phyloP scores from a whole-genome alignment of 2,797 vertebrate genomes.

The Mus caroli region DNA sequence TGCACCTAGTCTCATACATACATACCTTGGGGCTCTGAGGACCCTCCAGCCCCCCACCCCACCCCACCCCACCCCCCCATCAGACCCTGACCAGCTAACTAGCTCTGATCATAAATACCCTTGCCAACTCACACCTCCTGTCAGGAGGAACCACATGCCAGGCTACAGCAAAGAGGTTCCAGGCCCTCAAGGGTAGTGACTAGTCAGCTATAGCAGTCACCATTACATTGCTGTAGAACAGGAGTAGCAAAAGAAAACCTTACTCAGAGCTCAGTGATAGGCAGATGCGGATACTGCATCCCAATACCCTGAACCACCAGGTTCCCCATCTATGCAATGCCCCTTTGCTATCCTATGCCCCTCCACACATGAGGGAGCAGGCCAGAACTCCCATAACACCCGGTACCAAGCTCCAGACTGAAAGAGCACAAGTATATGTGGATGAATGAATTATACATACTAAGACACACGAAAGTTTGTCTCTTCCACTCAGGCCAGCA shows the following conservation, averaged over 20 bases:
- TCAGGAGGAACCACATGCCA: neutral
- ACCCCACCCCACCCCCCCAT: too few relatives aligned
- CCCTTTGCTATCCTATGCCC: too few relatives aligned
- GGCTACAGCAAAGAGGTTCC: neutral
- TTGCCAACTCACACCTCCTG: too few relatives aligned
- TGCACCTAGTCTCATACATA: accelerated
- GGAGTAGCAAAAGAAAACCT: neutral
- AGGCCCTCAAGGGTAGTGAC: neutral
- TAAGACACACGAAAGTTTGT: too few relatives aligned
- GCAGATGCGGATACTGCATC: too few relatives aligned
- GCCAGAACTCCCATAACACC: neutral
- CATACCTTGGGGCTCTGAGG: accelerated
- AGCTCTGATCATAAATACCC: neutral
- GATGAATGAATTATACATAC: accelerated
- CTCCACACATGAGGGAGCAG: neutral
- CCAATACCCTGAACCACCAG: neutral
- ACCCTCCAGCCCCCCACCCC: too few relatives aligned
- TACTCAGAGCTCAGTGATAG: neutral
- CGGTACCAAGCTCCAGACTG: too few relatives aligned
- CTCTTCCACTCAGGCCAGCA: neutral
- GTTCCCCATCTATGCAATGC: neutral
- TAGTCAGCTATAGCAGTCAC: neutral
- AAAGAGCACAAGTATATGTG: accelerated
- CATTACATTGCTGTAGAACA: neutral
- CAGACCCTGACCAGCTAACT: too few relatives aligned